phyloP scores from a whole-genome alignment of 2,888 invertebrate species.

The Mellilla xanthometata region DNA sequence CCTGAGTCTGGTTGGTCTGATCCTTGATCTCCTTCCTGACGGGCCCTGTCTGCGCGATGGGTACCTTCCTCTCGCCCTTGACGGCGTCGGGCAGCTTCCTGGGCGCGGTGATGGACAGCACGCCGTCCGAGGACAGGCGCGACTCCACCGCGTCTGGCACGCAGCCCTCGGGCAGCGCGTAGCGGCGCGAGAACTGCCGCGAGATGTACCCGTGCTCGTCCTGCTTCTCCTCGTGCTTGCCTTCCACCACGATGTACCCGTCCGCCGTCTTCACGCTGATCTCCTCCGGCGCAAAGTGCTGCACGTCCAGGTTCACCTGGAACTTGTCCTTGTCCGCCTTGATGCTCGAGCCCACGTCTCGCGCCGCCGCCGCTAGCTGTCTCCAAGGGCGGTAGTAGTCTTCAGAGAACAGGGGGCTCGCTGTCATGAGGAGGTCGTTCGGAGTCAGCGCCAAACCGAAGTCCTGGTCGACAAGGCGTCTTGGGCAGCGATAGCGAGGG shows the following conservation, averaged over 20 bases:
- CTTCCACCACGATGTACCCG: constrained; percentile 87
- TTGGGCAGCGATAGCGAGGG: constrained; percentile 53
- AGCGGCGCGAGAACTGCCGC: constrained; percentile 89
- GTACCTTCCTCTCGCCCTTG: constrained; percentile 76
- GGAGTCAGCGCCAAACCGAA: constrained; percentile 77
- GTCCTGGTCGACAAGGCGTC: constrained; percentile 77
- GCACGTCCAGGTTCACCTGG: constrained; percentile 87
- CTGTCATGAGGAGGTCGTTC: constrained; percentile 67
- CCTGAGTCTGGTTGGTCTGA: constrained; percentile 62
- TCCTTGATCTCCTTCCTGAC: constrained; percentile 79
- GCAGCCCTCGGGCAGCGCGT: constrained; percentile 88
- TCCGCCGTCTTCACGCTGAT: constrained; percentile 89
- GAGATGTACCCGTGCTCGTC: constrained; percentile 89
- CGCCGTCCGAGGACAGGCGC: constrained; percentile 88
- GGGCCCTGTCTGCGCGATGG: constrained; percentile 84
- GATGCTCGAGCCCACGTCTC: constrained; percentile 80
- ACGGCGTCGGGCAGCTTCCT: constrained; percentile 53
- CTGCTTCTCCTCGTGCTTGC: constrained; percentile 90
- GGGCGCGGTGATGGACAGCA: constrained; percentile 87
- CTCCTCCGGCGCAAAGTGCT: constrained; percentile 89
- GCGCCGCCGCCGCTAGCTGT: constrained; percentile 70
- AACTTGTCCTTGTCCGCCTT: constrained; percentile 72
- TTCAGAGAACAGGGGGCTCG: constrained; percentile 45
- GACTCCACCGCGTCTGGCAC: constrained; percentile 87
- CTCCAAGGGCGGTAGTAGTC: constrained; percentile 72